These are phyloP conservation scores for Eurytoma californica DNA, from an alignment of 2,888 invertebrate genomes.

Conservation along the genomic window DNA sequence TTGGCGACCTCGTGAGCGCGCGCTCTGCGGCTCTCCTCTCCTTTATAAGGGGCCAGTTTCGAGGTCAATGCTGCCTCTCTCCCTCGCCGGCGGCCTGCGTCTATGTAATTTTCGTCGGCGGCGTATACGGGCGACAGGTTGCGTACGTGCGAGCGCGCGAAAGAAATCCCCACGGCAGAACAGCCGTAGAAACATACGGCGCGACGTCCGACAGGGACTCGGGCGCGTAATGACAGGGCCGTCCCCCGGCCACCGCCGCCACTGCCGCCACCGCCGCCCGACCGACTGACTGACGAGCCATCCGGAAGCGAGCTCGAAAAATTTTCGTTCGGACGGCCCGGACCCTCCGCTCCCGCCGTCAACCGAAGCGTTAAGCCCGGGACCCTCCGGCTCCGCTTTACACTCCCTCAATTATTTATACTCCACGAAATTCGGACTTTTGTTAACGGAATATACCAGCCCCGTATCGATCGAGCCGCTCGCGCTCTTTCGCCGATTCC, in stretches of 20 bases:
- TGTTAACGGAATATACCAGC: no score
- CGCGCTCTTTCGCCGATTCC: no score
- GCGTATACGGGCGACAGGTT: slow-evolving; percentile 49
- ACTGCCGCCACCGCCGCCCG: slow-evolving; percentile 41
- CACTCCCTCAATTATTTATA: no score
- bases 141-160: slow-evolving; percentile 22
- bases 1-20: slow-evolving; percentile 2
- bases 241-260: slow-evolving; percentile 52
- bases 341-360: background rate
- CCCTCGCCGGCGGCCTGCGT: slow-evolving; percentile 1
- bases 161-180: slow-evolving; percentile 61
- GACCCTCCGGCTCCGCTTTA: no score
- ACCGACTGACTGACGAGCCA: slow-evolving; percentile 41
- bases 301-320: slow-evolving; percentile 36
- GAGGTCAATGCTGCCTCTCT: slow-evolving; percentile 47
- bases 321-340: slow-evolving; percentile 18
- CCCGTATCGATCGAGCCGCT: no score
- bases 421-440: no score
- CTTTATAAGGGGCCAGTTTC: slow-evolving; percentile 32
- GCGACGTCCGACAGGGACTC: slow-evolving; percentile 61
- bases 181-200: slow-evolving; percentile 72
- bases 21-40: background rate
- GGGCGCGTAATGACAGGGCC: slow-evolving; percentile 70
- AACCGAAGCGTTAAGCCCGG: background rate
- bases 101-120: slow-evolving; percentile 41